A percentile compares a stretch with the other conserved stretches of the same genome.
Conservation (phyloP, 1,140 invertebrate genomes). For the Kradibia gibbosae region DNA sequence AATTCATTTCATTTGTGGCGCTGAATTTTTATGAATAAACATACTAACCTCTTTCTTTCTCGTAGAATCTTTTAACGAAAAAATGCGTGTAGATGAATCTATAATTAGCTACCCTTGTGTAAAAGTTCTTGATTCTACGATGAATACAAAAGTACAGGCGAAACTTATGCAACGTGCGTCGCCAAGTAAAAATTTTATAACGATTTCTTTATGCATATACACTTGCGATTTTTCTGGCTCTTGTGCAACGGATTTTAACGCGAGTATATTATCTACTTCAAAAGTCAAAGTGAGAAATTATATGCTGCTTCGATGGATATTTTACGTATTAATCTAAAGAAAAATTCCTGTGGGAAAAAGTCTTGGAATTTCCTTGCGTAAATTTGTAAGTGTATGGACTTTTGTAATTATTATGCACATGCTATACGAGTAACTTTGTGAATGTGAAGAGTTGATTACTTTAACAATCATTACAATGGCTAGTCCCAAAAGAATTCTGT, state of each 20-base stretch:
- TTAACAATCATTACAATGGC: background rate
- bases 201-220: constrained; percentile 9
- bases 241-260: constrained; percentile 9
- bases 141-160: constrained; percentile 26
- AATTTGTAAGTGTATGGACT: background rate
- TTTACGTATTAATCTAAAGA: background rate
- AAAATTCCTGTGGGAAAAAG: background rate
- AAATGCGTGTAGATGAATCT: constrained; percentile 17
- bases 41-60: background rate
- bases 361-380: background rate
- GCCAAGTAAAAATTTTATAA: constrained; percentile 23
- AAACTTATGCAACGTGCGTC: constrained; percentile 29
- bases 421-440: background rate
- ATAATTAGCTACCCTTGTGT: constrained; percentile 35
- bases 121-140: constrained; percentile 30
- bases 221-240: constrained; percentile 16
- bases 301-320: background rate
- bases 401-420: background rate
- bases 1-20: background rate
- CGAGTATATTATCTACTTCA: background rate
- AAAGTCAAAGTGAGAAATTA: background rate
- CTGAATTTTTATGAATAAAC: background rate
- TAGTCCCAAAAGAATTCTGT: background rate
- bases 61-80: background rate
- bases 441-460: constrained; percentile 10